Conservation (phyloP, 2,797 vertebrate genomes). For the Salarias fasciatus region DNA sequence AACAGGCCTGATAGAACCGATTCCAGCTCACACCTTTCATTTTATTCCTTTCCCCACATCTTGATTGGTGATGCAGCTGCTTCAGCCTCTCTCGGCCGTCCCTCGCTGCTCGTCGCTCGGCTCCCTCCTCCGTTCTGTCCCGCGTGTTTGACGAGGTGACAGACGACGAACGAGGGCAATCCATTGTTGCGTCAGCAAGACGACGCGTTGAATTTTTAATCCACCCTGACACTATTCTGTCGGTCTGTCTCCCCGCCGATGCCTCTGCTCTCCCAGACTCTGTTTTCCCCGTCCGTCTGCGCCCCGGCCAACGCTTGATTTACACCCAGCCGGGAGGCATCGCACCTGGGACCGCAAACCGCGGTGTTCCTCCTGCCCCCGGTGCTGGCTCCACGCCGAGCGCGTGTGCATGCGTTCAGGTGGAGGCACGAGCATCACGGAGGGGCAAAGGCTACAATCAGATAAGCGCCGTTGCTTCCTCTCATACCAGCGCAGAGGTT, state of each 20-base stretch:
- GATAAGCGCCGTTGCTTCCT: constrained; percentile 53
- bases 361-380: constrained; percentile 27
- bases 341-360: constrained; percentile 56
- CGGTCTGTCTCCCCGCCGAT: neutral
- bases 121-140: constrained; percentile 31
- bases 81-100: constrained; percentile 5
- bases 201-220: constrained; percentile 75
- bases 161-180: constrained; percentile 69
- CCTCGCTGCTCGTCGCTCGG: constrained; percentile 4
- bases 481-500: neutral
- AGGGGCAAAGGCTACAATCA: constrained; percentile 9
- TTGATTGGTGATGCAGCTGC: neutral
- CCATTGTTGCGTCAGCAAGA: constrained; percentile 65
- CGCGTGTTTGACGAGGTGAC: constrained; percentile 66
- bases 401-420: constrained; percentile 10
- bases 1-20: too few relatives aligned
- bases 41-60: too few relatives aligned
- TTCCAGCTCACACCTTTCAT: neutral
- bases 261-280: neutral
- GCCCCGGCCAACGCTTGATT: constrained; percentile 42
- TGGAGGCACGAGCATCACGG: neutral
- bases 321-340: constrained; percentile 39
- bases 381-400: constrained; percentile 4
- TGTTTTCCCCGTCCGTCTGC: constrained; percentile 14
- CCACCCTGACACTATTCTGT: constrained; percentile 43